Conservation (phyloP, 1,140 invertebrate genomes). For the Oedothorax gibbosus region DNA sequence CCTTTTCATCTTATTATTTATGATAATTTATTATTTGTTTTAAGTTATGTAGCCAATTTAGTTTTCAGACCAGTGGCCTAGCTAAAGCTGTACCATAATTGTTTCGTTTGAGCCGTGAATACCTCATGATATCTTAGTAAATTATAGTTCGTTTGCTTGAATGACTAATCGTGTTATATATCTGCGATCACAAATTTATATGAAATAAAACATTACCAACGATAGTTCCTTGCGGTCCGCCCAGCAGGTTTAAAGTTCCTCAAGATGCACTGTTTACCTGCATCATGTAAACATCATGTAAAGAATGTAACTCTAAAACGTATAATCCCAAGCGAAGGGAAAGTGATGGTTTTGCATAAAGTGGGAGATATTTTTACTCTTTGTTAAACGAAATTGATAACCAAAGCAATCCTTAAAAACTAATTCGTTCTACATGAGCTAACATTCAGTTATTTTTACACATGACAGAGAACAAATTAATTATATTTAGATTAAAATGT, state of each 20-base stretch:
- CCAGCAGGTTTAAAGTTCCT: slow-evolving; percentile 59
- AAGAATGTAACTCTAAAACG: slow-evolving; percentile 3
- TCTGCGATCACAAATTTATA: slow-evolving; percentile 16
- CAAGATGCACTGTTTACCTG: slow-evolving; percentile 22
- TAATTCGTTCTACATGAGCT: too few relatives aligned
- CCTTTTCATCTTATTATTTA: slow-evolving; percentile 1
- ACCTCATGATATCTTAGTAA: not conserved
- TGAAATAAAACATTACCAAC: slow-evolving; percentile 34
- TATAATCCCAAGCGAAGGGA: not conserved
- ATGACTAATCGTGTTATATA: slow-evolving; percentile 1
- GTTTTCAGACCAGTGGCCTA: slow-evolving; percentile 45
- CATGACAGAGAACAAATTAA: too few relatives aligned
- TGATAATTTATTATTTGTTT: not conserved
- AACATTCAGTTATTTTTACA: too few relatives aligned
- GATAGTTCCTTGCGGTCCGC: slow-evolving; percentile 59
- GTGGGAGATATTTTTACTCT: not conserved
- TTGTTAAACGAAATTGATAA: not conserved
- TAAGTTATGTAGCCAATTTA: not conserved
- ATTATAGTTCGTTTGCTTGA: slow-evolving; percentile 17
- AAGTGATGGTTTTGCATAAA: not conserved
- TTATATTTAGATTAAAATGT: too few relatives aligned
- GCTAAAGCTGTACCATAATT: slow-evolving; percentile 1
- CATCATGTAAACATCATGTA: slow-evolving; percentile 24
- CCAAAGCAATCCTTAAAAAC: not conserved
- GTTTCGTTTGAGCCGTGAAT: not conserved